phyloP scores from a whole-genome alignment of 2,888 invertebrate genomes.

The Tricholauxania praeusta region DNA sequence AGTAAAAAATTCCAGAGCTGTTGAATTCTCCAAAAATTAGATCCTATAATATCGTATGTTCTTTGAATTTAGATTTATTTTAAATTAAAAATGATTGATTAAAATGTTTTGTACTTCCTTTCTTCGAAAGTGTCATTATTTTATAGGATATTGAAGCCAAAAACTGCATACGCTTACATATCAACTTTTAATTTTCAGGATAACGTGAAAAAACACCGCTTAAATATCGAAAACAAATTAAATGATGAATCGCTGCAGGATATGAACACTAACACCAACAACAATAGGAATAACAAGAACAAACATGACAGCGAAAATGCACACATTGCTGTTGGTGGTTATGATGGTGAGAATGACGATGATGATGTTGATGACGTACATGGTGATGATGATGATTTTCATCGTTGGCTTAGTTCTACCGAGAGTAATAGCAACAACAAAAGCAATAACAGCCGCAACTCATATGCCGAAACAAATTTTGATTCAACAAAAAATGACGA shows the following conservation, averaged over 20 bases:
- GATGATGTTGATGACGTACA: slow-evolving; percentile 54
- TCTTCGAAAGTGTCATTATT: too few relatives aligned
- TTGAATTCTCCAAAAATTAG: too few relatives aligned
- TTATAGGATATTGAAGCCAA: too few relatives aligned
- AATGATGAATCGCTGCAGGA: too few relatives aligned
- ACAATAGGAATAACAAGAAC: background rate
- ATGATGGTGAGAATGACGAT: slow-evolving; percentile 12
- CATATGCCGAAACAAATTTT: slow-evolving; percentile 14
- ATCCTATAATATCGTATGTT: too few relatives aligned
- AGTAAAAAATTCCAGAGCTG: too few relatives aligned
- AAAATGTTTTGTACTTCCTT: too few relatives aligned
- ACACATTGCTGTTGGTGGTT: background rate
- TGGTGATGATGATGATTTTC: slow-evolving; percentile 59
- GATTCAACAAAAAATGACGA: slow-evolving; percentile 35
- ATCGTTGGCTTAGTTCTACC: slow-evolving; percentile 63
- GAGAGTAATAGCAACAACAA: slow-evolving; percentile 53
- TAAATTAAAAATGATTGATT: too few relatives aligned
- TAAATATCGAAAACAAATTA: too few relatives aligned
- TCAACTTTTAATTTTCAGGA: slow-evolving; percentile 10
- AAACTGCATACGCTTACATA: too few relatives aligned
- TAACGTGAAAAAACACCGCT: slow-evolving; percentile 4
- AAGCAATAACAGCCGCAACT: slow-evolving; percentile 36
- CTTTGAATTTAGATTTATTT: too few relatives aligned
- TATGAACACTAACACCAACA: too few relatives aligned
- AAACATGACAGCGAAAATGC: background rate